These are phyloP conservation scores for Cynaeus angustus DNA, from an alignment of 2,888 invertebrate species.

Conservation along the genomic window DNA sequence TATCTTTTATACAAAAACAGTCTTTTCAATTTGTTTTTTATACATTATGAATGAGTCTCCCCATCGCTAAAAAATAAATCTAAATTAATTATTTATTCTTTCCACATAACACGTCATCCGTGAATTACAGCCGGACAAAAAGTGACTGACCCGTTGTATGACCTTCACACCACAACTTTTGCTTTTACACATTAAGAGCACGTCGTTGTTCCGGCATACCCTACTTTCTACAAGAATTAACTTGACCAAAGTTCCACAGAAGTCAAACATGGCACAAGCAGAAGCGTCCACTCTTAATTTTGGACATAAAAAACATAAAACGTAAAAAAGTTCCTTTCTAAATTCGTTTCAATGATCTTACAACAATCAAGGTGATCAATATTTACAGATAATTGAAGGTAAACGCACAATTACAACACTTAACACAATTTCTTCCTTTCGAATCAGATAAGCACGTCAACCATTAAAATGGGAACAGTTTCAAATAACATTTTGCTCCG, in stretches of 20 bases:
- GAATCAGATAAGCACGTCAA: slow-evolving; percentile 35
- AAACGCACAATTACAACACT: slow-evolving; percentile 35
- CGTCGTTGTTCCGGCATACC: slow-evolving; percentile 43
- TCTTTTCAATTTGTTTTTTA: background rate
- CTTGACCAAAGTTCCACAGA: slow-evolving; percentile 21
- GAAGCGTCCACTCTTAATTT: slow-evolving; percentile 6
- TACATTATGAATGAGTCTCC: too few relatives aligned
- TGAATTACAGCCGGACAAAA: slow-evolving; percentile 30
- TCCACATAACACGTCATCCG: background rate
- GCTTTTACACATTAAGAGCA: slow-evolving; percentile 43
- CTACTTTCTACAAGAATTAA: slow-evolving; percentile 35
- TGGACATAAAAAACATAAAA: slow-evolving; percentile 9
- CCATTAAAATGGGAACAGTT: slow-evolving; percentile 37
- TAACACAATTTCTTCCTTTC: slow-evolving; percentile 39
- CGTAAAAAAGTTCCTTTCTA: slow-evolving; percentile 19
- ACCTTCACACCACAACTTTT: slow-evolving; percentile 46
- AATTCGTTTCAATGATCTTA: slow-evolving; percentile 1
- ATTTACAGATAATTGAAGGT: slow-evolving; percentile 35
- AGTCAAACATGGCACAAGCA: slow-evolving; percentile 11
- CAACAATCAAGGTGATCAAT: slow-evolving; percentile 30
- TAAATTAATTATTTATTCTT: slow-evolving; percentile 2
- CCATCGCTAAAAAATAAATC: too few relatives aligned
- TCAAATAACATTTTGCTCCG: slow-evolving; percentile 17
- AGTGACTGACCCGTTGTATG: slow-evolving; percentile 39
- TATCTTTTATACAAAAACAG: too few relatives aligned